Percentiles rank a stretch among this genome's conserved stretches.
Conservation (phyloP, 2,797 vertebrate species). For the Holocentrus rufus region DNA sequence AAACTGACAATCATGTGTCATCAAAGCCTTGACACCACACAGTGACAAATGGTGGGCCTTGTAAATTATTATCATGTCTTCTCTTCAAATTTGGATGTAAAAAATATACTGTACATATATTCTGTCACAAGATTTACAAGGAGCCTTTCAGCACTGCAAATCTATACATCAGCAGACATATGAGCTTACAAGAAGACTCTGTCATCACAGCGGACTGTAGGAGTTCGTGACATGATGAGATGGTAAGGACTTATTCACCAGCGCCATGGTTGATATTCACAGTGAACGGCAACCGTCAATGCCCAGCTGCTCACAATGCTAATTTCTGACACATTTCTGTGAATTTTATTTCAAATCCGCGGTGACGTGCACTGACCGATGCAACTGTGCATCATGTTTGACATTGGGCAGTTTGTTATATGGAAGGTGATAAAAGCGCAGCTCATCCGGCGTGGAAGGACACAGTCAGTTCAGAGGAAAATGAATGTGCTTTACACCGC, state of each 20-base stretch:
- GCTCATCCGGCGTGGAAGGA: conserved; percentile 28
- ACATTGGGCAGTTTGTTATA: conserved; percentile 23
- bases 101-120: background rate
- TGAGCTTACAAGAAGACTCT: conserved; percentile 62
- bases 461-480: background rate
- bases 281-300: conserved; percentile 81
- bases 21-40: conserved; percentile 13
- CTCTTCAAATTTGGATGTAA: background rate
- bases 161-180: conserved; percentile 39
- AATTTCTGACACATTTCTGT: conserved; percentile 76
- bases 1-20: conserved; percentile 25
- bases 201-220: conserved; percentile 73
- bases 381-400: conserved; percentile 67
- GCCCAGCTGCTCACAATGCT: conserved; percentile 81
- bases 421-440: conserved; percentile 25
- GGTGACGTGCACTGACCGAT: conserved; percentile 68
- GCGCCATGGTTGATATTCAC: conserved; percentile 81
- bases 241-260: conserved; percentile 75
- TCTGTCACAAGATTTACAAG: conserved; percentile 12
- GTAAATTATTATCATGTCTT: conserved; percentile 8
- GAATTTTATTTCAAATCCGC: conserved; percentile 63
- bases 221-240: conserved; percentile 76
- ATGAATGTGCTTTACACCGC: background rate
- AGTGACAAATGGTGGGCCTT: conserved; percentile 4
- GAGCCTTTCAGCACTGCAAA: conserved; percentile 20